phyloP scores from a whole-genome alignment of 2,113 vertebrate species.

The Vombatus ursinus region DNA sequence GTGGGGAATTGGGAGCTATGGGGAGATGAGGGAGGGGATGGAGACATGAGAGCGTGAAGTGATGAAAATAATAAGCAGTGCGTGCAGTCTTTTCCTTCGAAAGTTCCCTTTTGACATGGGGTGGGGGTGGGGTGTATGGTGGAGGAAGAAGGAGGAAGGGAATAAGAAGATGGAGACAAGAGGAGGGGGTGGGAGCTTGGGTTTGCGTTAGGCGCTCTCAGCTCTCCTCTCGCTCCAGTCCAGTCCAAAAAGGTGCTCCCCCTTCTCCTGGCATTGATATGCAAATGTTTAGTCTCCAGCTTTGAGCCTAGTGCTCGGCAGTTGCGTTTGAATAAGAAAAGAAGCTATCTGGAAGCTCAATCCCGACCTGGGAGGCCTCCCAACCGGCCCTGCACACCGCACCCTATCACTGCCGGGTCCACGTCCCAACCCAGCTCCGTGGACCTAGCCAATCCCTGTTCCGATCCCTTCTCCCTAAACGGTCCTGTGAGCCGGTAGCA shows the following conservation, averaged over 20 bases:
- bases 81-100: background rate
- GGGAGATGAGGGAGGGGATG: background rate
- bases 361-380: background rate
- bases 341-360: background rate
- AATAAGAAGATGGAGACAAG: background rate
- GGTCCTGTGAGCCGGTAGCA: background rate
- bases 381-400: background rate
- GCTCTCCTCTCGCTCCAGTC: background rate
- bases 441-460: background rate
- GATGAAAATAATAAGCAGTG: background rate
- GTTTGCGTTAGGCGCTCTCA: background rate
- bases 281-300: background rate
- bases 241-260: background rate
- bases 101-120: background rate
- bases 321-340: background rate
- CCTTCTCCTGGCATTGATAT: background rate
- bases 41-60: background rate
- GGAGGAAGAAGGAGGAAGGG: background rate
- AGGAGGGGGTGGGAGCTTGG: background rate
- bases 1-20: background rate
- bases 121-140: background rate
- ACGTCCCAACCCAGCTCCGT: background rate
- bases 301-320: background rate
- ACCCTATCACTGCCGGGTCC: background rate
- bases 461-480: background rate